Conservation (phyloP, 2,797 vertebrate genomes). For the Pseudochirops cupreus region DNA sequence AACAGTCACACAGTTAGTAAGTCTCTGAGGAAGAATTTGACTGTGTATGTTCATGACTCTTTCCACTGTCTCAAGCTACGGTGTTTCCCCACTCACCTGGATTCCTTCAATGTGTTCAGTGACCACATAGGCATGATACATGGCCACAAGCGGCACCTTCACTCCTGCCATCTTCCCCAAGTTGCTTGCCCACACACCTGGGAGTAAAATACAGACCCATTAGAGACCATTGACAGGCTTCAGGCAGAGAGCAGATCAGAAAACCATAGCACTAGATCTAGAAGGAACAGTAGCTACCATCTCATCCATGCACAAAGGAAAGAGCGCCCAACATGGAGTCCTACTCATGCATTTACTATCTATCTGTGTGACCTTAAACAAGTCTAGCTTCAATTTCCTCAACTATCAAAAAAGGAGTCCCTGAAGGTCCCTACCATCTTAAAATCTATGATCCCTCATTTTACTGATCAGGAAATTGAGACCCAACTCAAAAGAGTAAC, state of each 20-base stretch:
- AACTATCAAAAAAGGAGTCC: neutral
- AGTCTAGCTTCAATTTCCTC: neutral
- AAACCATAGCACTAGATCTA: neutral
- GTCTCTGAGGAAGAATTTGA: neutral
- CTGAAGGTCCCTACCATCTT: neutral
- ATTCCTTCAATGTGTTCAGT: conserved; percentile 98
- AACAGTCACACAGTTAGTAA: rapidly evolving
- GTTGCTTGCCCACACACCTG: conserved; percentile 94
- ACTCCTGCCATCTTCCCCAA: conserved; percentile 96
- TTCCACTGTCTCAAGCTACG: rapidly evolving
- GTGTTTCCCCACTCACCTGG: conserved; percentile 87
- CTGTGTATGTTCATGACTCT: neutral
- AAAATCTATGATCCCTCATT: neutral
- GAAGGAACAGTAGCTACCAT: neutral
- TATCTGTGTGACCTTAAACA: neutral
- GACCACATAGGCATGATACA: conserved; percentile 98
- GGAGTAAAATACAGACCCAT: neutral
- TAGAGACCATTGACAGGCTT: neutral
- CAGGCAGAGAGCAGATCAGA: neutral
- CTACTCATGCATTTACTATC: neutral
- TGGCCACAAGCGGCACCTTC: conserved; percentile 93
- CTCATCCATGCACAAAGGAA: neutral
- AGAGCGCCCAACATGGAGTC: neutral
- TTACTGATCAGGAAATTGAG: neutral
- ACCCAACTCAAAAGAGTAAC: neutral